Evolutionary conservation across 1,140 invertebrate genomes (phyloP).

Genomic region (Riptortus pedestris): DNA sequence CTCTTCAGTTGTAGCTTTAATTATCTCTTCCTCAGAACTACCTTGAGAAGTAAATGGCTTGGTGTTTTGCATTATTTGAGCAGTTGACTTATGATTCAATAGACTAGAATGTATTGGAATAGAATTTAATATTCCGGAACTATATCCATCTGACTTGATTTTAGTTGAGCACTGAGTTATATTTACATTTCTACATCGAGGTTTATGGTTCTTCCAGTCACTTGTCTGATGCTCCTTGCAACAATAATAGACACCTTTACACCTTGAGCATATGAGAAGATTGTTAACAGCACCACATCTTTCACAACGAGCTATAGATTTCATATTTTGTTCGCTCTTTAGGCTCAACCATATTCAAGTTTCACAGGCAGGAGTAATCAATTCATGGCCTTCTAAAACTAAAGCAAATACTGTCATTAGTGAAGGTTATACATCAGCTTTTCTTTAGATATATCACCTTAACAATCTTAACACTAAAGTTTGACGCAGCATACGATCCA

Average conservation of each 20-base stretch:
- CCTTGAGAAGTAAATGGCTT: slow-evolving; percentile 48
- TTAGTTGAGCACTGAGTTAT: slow-evolving; percentile 1
- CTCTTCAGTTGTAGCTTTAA: slow-evolving; percentile 45
- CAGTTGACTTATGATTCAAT: slow-evolving; percentile 9
- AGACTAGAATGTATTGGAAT: slow-evolving; percentile 19
- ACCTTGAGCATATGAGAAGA: slow-evolving; percentile 59
- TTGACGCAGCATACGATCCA: too few species aligned
- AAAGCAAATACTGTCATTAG: too few species aligned
- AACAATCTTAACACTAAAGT: too few species aligned
- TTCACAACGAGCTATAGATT: slow-evolving; percentile 40
- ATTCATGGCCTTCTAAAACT: too few species aligned
- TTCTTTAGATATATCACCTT: too few species aligned
- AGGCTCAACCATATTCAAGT: background rate
- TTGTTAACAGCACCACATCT: slow-evolving; percentile 56
- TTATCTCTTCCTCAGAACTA: slow-evolving; percentile 55
- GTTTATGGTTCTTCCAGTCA: slow-evolving; percentile 65
- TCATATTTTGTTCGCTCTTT: slow-evolving; percentile 22
- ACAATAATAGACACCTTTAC: slow-evolving; percentile 62
- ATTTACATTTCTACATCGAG: slow-evolving; percentile 36
- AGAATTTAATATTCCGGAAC: background rate
- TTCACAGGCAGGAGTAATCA: background rate
- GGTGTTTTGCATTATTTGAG: slow-evolving; percentile 11
- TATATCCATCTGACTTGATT: background rate
- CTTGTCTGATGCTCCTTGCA: slow-evolving; percentile 62
- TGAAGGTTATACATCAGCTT: too few species aligned